Evolutionary conservation across 2,113 vertebrate species (phyloP), one percentile per base, ranked within the genome.

Genomic region (Hystrix cristata): DNA sequence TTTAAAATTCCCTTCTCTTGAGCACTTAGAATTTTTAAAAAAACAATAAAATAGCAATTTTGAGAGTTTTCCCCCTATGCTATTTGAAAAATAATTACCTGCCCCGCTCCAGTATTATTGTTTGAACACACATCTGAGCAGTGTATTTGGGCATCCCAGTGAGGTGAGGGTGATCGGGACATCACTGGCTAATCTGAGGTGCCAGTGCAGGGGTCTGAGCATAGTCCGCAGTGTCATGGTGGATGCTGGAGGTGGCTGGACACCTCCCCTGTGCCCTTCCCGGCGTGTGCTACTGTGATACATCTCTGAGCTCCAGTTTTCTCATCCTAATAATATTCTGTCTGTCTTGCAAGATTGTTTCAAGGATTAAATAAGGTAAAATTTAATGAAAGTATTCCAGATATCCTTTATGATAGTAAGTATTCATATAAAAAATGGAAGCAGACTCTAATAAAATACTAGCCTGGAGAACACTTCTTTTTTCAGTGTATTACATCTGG

Each of bases 1-100:
- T 91, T 88, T 89, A 76, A 85, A 94, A 76, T 85, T 76, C 16
- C 29, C 23, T 81, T 79, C 78, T 81, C 31, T 38, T 10, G 15
- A 84, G 13, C 48, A 38, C 10, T 53, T 92, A 83, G 74, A 67
- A 71, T 79, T 83, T 94, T 94, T 76, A 76, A 67, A 84, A 94
- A 78, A 48, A 11, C 34, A 31, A 23, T 67, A 21, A 23, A 34
- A 38, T 53, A 34, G 43, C 57, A 69, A 3, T 51, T 76, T 18
- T 81, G 31, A 19, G 48, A 43, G 3, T 29, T 53, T 29, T 83
- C 5, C 13, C 16, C 16, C 2, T 31, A 3, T 11, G 7, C 74
- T 55, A 51, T 43, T 90, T 85, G 65, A 62, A 87, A 38, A 38
- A 38, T 38, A 38, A 38, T 38, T 38, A 38, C 38, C 38, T 38